Evolutionary conservation across 2,797 vertebrate genomes (phyloP), one percentile per base, ranked within the genome.

Genomic region (Botia almorhae): DNA sequence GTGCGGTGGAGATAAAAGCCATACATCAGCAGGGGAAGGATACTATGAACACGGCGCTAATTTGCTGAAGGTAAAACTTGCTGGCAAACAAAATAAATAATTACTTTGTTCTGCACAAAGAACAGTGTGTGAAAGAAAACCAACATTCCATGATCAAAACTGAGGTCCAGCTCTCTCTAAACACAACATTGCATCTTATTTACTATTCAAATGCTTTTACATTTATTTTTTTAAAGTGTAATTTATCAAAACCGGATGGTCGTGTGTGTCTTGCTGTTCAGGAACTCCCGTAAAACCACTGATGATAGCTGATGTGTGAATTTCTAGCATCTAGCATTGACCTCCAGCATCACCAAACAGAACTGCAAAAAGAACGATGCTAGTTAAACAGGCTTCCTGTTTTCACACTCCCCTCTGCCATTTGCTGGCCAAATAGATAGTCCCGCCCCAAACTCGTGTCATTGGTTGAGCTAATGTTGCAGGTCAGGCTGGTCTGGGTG

Each of bases 121-220:
- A 19, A 65, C 61, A 58, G 64, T 17, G 21, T 36, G 17, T 55
- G 19, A 53, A 55, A 67, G 19, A 60, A 46, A 78, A 58, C 53
- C 19, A 60, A 78, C 23, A 14, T 61, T 36, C 39, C 36, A 58
- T 23, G 11, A 19, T 29, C 5, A 17, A 60, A 61, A 36, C 39
- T 16, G 60, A 69, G 55, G 55, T 50, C 16, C 26, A 12, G 46
- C 48, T 76, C 19, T 43, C 74, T 8, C 5, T 43, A 56, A 21
- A 46, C 14, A 23, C 39, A 55, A 65, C 74, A 43, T 55, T 50
- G n/a, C 23, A 78, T 17, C 19, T 53, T 36, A 78, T 78, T 78
- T 78, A 23, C 23, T 61, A 63, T 78, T 78, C 43, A 78, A 78
- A 78, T 70, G 2, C 46, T 39, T 33, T 14, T 70, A 4, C 26